Evolutionary conservation across 2,113 vertebrate genomes (phyloP), one percentile per base, ranked within the genome.

Genomic region (Pangasianodon hypophthalmus): DNA sequence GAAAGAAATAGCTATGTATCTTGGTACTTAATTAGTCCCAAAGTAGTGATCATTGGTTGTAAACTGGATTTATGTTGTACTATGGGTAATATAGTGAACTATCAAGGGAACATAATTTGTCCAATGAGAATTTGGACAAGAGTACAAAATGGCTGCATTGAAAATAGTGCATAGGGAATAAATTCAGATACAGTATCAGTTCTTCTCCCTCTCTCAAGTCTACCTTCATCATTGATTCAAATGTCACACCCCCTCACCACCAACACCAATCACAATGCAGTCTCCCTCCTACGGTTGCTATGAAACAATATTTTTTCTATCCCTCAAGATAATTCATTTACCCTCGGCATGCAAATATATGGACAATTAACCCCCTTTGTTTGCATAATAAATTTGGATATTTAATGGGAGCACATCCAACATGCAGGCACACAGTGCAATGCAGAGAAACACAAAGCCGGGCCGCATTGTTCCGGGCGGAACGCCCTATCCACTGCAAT

Each of bases 291-390:
- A 69, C n/a, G 87, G 93, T 94, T 94, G 93, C 93, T 93, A 93
- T 93, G 92, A 86, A 86, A 73, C 54, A 85, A 73, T 58, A 24
- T 79, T 71, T 77, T 85, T 75, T 85, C 32, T 8, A 87, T 77
- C 82, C 18, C 87, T 58, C 85, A 62, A 52, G 87, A 91, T 89
- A 94, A 93, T 93, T 92, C 90, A 93, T 93, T 93, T 92, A 92
- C 91, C 90, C 89, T 85, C 90, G 58, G 91, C 91, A 94, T 92
- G 92, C 93, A 93, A 93, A 94, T 93, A 92, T 93, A 92, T 93
- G 90, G 93, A 94, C 92, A 93, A 94, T 94, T 94, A 93, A 93
- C 91, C 89, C 79, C 90, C 90, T 93, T 93, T 94, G 93, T 94
- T 94, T 94, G 92, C 92, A 93, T 93, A 93, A 94, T 93, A 93